Evolutionary conservation across 2,113 vertebrate species (phyloP).

Genomic region (Dasyurus viverrinus): DNA sequence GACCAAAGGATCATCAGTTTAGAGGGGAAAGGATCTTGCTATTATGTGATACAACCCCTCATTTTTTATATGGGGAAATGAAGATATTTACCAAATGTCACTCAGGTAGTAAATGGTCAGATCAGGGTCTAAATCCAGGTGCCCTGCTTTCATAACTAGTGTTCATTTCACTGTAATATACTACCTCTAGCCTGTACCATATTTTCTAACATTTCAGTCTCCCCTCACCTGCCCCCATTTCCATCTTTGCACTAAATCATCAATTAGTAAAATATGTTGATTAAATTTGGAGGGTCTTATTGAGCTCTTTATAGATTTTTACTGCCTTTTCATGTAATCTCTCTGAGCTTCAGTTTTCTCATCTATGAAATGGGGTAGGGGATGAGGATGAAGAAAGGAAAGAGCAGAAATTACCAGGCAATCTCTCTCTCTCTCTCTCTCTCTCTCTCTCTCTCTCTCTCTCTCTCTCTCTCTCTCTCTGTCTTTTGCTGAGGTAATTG

Average conservation of each 20-base stretch:
- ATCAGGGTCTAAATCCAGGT: neutral
- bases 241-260: neutral
- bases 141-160: neutral
- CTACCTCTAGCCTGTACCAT: neutral
- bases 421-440: too few relatives aligned
- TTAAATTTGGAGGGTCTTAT: neutral
- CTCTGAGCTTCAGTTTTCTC: neutral
- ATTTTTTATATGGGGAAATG: neutral
- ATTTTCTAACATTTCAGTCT: neutral
- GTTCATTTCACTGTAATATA: neutral
- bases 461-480: too few relatives aligned
- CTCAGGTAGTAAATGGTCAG: too few relatives aligned
- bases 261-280: neutral
- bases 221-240: neutral
- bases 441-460: too few relatives aligned
- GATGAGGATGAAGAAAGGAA: neutral
- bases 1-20: neutral
- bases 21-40: neutral
- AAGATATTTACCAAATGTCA: neutral
- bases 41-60: neutral
- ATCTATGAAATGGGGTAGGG: neutral
- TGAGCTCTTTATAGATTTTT: neutral
- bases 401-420: neutral
- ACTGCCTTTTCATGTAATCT: neutral
- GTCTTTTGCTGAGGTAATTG: too few relatives aligned